A percentile compares a stretch with the other conserved stretches of the same genome.
Conservation (phyloP, 2,888 invertebrate species). For the Rapana venosa region DNA sequence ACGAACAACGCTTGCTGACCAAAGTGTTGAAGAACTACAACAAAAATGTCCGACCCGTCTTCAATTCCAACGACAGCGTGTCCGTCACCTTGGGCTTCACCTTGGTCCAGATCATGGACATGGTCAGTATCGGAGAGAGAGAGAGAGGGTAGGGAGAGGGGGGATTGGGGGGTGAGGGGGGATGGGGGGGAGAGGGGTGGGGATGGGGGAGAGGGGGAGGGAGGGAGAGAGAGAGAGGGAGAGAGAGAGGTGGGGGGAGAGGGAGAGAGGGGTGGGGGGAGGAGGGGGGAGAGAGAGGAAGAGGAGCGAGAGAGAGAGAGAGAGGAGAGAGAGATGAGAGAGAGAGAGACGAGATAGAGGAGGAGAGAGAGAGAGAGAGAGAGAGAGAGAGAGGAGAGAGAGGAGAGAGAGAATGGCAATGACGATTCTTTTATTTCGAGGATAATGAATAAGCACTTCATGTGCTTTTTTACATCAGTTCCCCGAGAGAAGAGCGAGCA, state of each 20-base stretch:
- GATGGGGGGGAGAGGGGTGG: not conserved
- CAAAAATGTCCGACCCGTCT: slow-evolving; percentile 80
- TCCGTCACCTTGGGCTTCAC: slow-evolving; percentile 80
- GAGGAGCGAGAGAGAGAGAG: not conserved
- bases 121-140: slow-evolving; percentile 77
- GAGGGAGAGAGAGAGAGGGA: not conserved
- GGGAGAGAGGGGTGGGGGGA: too few species aligned
- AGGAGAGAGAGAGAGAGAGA: not conserved
- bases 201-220: not conserved
- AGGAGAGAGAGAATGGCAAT: not conserved
- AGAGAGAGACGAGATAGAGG: not conserved
- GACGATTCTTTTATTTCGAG: too few species aligned
- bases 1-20: slow-evolving; percentile 79
- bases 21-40: slow-evolving; percentile 80
- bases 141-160: not conserved
- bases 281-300: not conserved
- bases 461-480: too few species aligned
- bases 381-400: not conserved
- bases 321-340: not conserved
- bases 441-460: too few species aligned
- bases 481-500: not conserved
- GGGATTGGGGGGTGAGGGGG: not conserved
- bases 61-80: slow-evolving; percentile 79
- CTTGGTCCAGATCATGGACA: slow-evolving; percentile 81
- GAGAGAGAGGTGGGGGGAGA: not conserved